Base-by-base conservation (phyloP, 2,113 vertebrate genomes). In the Picathartes gymnocephalus region DNA sequence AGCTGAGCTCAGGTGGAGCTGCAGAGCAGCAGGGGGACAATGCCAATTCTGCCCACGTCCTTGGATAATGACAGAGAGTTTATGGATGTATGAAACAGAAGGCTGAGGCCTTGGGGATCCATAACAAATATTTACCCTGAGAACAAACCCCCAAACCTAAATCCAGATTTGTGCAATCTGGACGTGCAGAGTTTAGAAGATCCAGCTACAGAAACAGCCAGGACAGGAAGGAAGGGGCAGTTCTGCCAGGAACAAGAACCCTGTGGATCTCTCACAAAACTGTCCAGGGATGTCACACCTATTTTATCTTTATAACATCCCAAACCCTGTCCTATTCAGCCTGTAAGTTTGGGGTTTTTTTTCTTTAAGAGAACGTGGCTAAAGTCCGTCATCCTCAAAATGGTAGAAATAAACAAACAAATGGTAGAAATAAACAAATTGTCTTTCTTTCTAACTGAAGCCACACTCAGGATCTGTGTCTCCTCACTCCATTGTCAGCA, bases 281-380 rank as follows among this genome's bases (percentile, higher is more conserved):
- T 62, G 21, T 3, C 37, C 40, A n/a, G 47, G 17, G 8, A 7
- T 22, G 18, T n/a, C 56, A 30, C 11, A 57, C 15, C 39, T 16
- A 0, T 53, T 77, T 53, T 7, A 19, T 6, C 24, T 39, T 47
- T 8, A 0, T 25, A 5, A 31, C 1, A 0, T n/a, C 58, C 62
- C 64, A 53, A 56, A 56, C 10, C 10, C 20, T 2, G 3, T 13
- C 5, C 1, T 18, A 17, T 54, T 60, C 80, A 50, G 19, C 56
- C 68, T 50, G 19, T 11, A 28, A 31, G 6, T 3, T 68, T n/a
- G n/a, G 2, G 35, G 1, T 35, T 17, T 27, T 40, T 37, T n/a
- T 22, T n/a, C 30, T 47, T 7, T 37, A 61, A 44, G 14, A 66
- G 45, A 70, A 48, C 8, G 10, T 31, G 35, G 18, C 7, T 53